These are phyloP conservation scores for Sycophaga agraensis DNA, from an alignment of 1,140 invertebrate genomes.

Conservation along the genomic window DNA sequence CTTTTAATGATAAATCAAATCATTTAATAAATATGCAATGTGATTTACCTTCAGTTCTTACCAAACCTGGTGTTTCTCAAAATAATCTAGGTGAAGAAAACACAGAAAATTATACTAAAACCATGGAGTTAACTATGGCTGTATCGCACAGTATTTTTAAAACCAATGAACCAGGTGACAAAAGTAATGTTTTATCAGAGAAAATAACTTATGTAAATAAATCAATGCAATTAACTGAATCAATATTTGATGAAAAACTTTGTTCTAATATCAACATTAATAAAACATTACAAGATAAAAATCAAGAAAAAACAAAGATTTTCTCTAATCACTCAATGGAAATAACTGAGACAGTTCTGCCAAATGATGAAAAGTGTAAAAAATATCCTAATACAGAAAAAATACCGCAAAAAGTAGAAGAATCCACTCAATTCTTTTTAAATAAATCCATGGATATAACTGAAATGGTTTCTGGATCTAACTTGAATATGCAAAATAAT, in stretches of 20 bases:
- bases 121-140: constrained; percentile 19
- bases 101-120: not conserved
- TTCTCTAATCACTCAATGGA: constrained; percentile 20
- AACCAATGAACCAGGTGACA: not conserved
- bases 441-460: no score
- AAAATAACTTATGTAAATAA: no score
- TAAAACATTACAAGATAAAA: no score
- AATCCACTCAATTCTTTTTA: no score
- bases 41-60: constrained; percentile 27
- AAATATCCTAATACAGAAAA: not conserved
- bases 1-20: not conserved
- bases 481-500: no score
- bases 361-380: not conserved
- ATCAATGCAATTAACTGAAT: no score
- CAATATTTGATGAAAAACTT: no score
- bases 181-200: not conserved
- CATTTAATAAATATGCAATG: constrained; percentile 4
- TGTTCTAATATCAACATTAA: no score
- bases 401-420: no score
- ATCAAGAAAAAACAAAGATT: not conserved
- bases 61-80: not conserved
- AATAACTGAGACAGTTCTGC: constrained; percentile 9
- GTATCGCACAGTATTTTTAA: not conserved
- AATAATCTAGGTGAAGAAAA: constrained; percentile 2
- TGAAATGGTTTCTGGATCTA: no score